Base-by-base conservation (phyloP, 2,888 invertebrate genomes). In the Archips xylosteana region DNA sequence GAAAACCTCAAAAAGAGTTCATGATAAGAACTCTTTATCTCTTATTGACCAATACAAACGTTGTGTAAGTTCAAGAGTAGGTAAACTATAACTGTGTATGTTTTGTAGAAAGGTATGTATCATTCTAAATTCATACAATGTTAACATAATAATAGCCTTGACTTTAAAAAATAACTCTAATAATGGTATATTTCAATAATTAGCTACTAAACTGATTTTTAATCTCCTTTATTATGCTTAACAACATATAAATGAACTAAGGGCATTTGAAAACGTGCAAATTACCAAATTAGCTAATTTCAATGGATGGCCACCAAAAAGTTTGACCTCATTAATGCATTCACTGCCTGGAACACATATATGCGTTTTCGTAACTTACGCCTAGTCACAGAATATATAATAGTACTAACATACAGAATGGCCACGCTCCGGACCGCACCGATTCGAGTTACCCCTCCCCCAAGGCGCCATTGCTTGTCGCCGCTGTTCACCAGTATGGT, bases 21-120 rank as follows among this genome's bases (percentile, higher is more conserved):
- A 23, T 45, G 54, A 63, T 70, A 54, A 63, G 54, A 54, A 42
- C 10, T 54, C 23, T 54, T 70, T 70, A 63, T 63, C 70, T 34
- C 23, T 49, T 60, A 10, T 36, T 51, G 42, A 34, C 47, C 36
- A 13, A 51, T 13, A 49, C 49, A 49, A 8, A 1, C n/a, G 4
- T n/a, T 39, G 39, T 39, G 6, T 3, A 4, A 39, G 5, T 49
- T 13, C n/a, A 49, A 13, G 13, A 49, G n/a, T 13, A 23, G 23
- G 23, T 23, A 23, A 23, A 23, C 23, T 23, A 23, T 23, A 23
- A 23, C 23, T 23, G 23, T 23, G 23, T 23, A 49, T 12, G n/a
- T 49, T 45, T 5, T 39, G 3, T 39, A 4, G 39, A 39, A 39
- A 39, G 1, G 6, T 39, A 39, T 39, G 4, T 36, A 6, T 39